phyloP scores from a whole-genome alignment of 2,797 vertebrate genomes.

The Urosaurus nigricauda region DNA sequence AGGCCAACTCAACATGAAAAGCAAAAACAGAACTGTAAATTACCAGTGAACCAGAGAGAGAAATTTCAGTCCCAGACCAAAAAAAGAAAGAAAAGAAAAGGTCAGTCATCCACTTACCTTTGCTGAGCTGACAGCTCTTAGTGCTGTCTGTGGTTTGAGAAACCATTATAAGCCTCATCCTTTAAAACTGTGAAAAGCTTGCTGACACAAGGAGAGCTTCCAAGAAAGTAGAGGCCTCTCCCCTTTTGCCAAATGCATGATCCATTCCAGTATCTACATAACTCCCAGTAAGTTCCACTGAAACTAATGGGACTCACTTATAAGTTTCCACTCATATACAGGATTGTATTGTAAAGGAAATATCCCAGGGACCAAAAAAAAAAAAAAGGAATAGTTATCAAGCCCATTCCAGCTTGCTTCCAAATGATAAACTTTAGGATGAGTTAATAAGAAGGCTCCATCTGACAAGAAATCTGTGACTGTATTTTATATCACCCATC shows the following conservation, averaged over 20 bases:
- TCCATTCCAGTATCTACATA: not conserved
- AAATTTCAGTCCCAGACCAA: slow-evolving; percentile 32
- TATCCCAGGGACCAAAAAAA: not conserved
- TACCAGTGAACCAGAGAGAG: slow-evolving; percentile 45
- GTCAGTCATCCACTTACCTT: slow-evolving; percentile 2
- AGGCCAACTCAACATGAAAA: slow-evolving; percentile 47
- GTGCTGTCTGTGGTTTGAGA: too few relatives aligned
- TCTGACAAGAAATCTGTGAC: not conserved
- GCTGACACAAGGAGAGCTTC: not conserved
- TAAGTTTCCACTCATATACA: not conserved
- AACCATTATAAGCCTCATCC: not conserved
- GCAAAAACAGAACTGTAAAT: slow-evolving; percentile 61
- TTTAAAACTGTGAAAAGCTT: not conserved
- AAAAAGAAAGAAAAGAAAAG: not conserved
- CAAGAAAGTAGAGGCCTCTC: not conserved
- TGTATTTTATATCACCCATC: not conserved
- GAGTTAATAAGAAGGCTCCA: not conserved
- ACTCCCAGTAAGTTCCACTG: not conserved
- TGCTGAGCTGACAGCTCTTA: not conserved
- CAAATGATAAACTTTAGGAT: not conserved
- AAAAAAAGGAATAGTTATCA: not conserved
- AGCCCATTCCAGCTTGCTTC: slow-evolving; percentile 7
- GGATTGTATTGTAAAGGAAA: not conserved
- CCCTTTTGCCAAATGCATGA: not conserved
- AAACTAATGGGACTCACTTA: not conserved